Base-by-base conservation (phyloP, 2,113 vertebrate species). In the Hiodon tergisus region DNA sequence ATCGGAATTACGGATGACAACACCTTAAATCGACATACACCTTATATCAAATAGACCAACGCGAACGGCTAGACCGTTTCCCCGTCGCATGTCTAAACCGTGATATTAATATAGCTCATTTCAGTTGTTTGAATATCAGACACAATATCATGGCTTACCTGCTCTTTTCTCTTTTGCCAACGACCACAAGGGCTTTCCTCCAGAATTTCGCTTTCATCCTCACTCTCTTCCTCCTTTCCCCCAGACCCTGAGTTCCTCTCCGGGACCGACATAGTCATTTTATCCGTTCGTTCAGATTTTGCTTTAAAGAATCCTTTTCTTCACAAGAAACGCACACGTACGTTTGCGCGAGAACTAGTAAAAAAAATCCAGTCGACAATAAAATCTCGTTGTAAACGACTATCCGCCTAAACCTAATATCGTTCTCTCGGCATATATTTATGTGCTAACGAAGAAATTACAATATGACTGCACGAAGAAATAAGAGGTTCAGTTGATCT, bases 151-250 rank as follows among this genome's bases (percentile, higher is more conserved):
- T 17, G 5, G 51, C 66, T 16, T 67, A 93, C 92, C 92, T 93
- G 91, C 81, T 93, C 92, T 59, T 89, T 88, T 80, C 92, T 85
- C 81, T 93, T 93, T 82, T 93, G 92, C 92, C 92, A 93, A 51
- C 92, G 88, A 52, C 92, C 92, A 73, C 91, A 93, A n/a, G 92
- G 92, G 68, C 92, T 92, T 80, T 93, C 92, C 82, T 92, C 92
- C 86, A 93, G 87, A 70, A 92, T 88, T 80, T 92, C 92, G 78
- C 90, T 90, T 83, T 93, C 92, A 83, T 93, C 92, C 81, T 93
- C 92, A 77, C 92, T 92, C 84, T 92, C 92, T 76, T 92, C 91
- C 78, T 91, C 89, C 69, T 89, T 82, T 72, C 88, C 87, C 78
- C 85, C 80, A 76, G 87, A 86, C 55, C 84, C 86, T 73, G 77